phyloP scores from a whole-genome alignment of 2,797 vertebrate species.

The Pangasius krempfi region DNA sequence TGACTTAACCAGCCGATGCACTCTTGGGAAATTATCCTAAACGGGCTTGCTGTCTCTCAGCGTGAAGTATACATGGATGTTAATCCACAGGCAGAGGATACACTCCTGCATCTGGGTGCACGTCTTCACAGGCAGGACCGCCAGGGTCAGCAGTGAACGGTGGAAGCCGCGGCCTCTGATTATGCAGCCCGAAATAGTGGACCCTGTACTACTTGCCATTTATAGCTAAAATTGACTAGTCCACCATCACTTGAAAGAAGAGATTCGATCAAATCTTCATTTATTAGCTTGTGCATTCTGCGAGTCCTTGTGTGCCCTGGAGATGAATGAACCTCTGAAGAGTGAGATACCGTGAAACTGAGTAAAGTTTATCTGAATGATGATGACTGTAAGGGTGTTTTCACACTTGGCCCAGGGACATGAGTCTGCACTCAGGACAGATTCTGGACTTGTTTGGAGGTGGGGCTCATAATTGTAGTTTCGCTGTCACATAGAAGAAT shows the following conservation, averaged over 20 bases:
- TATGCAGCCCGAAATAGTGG: constrained; percentile 16
- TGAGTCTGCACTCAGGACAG: too few species aligned
- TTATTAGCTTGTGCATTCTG: constrained; percentile 20
- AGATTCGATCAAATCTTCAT: neutral
- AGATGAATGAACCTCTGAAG: neutral
- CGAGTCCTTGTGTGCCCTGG: constrained; percentile 7
- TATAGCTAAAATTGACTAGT: constrained; percentile 44
- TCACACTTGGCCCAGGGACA: neutral
- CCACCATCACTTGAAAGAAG: constrained; percentile 30
- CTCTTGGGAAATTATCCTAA: constrained; percentile 61
- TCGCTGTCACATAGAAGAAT: neutral
- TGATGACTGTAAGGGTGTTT: constrained; percentile 8
- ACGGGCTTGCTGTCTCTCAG: constrained; percentile 56
- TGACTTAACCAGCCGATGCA: constrained; percentile 42
- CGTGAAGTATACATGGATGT: constrained; percentile 49
- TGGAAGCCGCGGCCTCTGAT: constrained; percentile 1
- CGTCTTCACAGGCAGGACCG: constrained; percentile 32
- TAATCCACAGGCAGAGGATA: constrained; percentile 46
- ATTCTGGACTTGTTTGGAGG: neutral
- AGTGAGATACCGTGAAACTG: neutral
- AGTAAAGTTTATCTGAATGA: constrained; percentile 13
- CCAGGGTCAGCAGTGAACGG: neutral
- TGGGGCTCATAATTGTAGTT: neutral
- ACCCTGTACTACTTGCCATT: constrained; percentile 35
- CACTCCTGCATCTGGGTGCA: constrained; percentile 19